Percentiles rank a stretch among this genome's conserved stretches.
Evolutionary conservation across 2,797 vertebrate genomes (phyloP).

Genomic region (Pangasius mekongensis): DNA sequence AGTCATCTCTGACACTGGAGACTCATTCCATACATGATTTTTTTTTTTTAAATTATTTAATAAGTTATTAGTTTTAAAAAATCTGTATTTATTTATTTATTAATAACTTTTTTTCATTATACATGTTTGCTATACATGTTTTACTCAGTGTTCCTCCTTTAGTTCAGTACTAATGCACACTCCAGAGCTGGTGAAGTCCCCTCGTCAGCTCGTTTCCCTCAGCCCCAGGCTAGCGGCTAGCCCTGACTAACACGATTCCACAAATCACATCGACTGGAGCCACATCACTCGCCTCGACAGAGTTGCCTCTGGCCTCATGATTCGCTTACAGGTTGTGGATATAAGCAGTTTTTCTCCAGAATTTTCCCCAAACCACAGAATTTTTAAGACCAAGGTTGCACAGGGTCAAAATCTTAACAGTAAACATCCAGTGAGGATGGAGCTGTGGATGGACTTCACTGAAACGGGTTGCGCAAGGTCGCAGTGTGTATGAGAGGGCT

Average conservation of each 20-base stretch:
- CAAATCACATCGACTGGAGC: conserved; percentile 51
- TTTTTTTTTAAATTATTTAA: background rate
- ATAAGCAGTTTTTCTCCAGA: conserved; percentile 3
- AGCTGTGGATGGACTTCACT: conserved; percentile 22
- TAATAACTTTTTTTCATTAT: background rate
- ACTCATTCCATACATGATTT: background rate
- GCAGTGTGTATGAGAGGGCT: background rate
- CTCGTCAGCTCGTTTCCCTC: background rate
- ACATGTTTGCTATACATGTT: background rate
- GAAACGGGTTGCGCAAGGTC: conserved; percentile 7
- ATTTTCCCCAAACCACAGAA: background rate
- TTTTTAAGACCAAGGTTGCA: background rate
- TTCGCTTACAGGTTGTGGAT: conserved; percentile 17
- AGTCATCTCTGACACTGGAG: background rate
- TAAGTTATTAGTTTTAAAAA: background rate
- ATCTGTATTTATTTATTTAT: background rate
- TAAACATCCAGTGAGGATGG: conserved; percentile 24
- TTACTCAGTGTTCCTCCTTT: background rate
- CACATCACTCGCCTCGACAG: conserved; percentile 6
- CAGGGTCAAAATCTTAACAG: background rate
- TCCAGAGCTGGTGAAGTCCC: background rate
- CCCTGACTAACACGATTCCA: conserved; percentile 50
- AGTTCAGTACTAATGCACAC: background rate
- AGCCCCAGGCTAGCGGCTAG: conserved; percentile 19
- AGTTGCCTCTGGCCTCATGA: conserved; percentile 18